Evolutionary conservation across 2,797 vertebrate species (phyloP).

Genomic region (Aselliscus stoliczkanus): DNA sequence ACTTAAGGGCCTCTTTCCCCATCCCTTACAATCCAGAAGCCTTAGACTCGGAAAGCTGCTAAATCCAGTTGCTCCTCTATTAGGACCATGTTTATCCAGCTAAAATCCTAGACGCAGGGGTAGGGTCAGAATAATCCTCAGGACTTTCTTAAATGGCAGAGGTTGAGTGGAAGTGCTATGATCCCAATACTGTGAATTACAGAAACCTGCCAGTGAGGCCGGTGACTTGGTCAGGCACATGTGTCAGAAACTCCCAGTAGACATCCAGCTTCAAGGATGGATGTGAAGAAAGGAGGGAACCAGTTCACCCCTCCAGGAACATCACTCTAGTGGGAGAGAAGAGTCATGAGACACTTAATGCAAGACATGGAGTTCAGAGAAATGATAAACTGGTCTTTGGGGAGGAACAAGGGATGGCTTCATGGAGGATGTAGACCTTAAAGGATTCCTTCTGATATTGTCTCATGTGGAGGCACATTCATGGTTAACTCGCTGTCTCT

Average conservation of each 20-base stretch:
- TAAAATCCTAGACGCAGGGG: not conserved
- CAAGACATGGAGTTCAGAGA: not conserved
- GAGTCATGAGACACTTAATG: not conserved
- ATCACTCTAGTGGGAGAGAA: not conserved
- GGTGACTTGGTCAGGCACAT: not conserved
- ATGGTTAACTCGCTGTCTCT: not conserved
- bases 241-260: not conserved
- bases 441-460: not conserved
- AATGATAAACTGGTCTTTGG: not conserved
- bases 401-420: not conserved
- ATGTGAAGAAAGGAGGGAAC: not conserved
- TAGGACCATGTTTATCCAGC: not conserved
- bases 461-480: not conserved
- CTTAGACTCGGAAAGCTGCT: not conserved
- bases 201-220: not conserved
- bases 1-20: conserved; percentile 55
- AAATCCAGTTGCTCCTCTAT: not conserved
- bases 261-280: not conserved
- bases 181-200: not conserved
- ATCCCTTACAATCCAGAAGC: not conserved
- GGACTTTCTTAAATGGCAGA: not conserved
- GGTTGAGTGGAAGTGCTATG: not conserved
- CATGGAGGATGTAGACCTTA: not conserved
- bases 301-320: not conserved
- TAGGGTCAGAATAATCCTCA: not conserved